Evolutionary conservation across 2,888 invertebrate species (phyloP), one percentile per base, ranked within the genome.

Genomic region (Drosophila silvestris): DNA sequence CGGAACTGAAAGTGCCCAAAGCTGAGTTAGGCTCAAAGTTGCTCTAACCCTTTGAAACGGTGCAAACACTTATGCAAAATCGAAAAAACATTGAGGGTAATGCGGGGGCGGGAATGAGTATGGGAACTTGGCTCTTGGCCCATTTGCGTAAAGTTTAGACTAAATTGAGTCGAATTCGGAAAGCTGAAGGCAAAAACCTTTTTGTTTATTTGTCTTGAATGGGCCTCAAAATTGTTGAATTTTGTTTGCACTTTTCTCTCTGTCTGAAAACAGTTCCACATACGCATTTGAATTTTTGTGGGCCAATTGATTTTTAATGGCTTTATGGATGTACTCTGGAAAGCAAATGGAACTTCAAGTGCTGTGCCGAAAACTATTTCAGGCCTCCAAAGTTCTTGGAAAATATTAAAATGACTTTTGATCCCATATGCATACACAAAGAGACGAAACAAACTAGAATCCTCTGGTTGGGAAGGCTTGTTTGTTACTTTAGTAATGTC

Each of bases 271-370:
- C 59, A 39, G 59, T 60, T 61, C 9, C 65, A 70, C 64, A 79
- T 62, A 51, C 32, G 32, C 57, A 19, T 14, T 82, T 73, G 70
- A 73, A 82, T 74, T 56, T 65, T 56, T 35, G 51, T 14, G 57
- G 59, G 68, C 88, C 88, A 88, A 85, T 90, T 90, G 88, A 85
- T 83, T 77, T 85, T 88, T 85, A 88, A 88, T 85, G 88, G 83
- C 74, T 79, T 75, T 70, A 69, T 75, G 76, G 79, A 69, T 79
- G 58, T 52, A 58, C 61, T 47, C 16, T 79, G 63, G 56, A 64
- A 84, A 87, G 77, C 71, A 87, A 82, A 73, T 69, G 63, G 61
- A 51, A 53, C 50, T 73, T 73, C 64, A 65, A 75, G 66, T 51
- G 66, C 37, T 41, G 26, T 19, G 16, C 39, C 33, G 61, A 54